A percentile compares a stretch with the other conserved stretches of the same genome.
phyloP scores from a whole-genome alignment of 1,140 invertebrate species.

The Himalopsyche phryganea region DNA sequence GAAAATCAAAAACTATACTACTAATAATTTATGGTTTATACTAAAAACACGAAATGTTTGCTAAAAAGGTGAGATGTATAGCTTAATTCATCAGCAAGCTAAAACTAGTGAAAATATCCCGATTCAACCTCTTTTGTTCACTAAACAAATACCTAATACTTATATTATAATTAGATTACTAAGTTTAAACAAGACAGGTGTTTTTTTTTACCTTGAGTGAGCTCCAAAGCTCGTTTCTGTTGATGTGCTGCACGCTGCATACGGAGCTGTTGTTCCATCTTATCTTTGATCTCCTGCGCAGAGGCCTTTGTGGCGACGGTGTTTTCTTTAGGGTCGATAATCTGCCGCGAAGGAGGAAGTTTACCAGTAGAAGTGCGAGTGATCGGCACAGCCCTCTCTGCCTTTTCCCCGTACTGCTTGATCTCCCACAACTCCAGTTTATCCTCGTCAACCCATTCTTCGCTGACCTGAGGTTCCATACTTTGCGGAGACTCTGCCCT shows the following conservation, averaged over 20 bases:
- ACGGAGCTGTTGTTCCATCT: constrained; percentile 85
- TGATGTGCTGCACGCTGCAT: constrained; percentile 83
- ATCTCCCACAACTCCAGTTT: constrained; percentile 96
- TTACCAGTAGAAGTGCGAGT: constrained; percentile 72
- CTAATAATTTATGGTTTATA: too few species aligned
- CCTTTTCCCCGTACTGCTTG: constrained; percentile 84
- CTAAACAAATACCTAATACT: too few species aligned
- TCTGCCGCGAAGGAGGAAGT: constrained; percentile 53
- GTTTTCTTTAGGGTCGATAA: constrained; percentile 53
- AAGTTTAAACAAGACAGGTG: too few species aligned
- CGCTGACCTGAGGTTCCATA: constrained; percentile 84
- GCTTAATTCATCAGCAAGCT: too few species aligned
- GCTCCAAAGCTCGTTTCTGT: constrained; percentile 72
- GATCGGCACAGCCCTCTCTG: constrained; percentile 57
- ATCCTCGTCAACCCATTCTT: constrained; percentile 95
- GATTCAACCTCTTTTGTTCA: too few species aligned
- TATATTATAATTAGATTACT: too few species aligned
- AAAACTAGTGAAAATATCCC: too few species aligned
- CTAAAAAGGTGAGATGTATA: too few species aligned
- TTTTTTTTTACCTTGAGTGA: constrained; percentile 55
- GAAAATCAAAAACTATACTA: too few species aligned
- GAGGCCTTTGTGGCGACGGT: constrained; percentile 57
- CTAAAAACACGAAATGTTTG: too few species aligned
- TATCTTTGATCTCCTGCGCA: constrained; percentile 82
- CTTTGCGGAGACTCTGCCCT: constrained; percentile 85